Conservation (phyloP, 2,113 vertebrate species). For the Furnarius figulus region DNA sequence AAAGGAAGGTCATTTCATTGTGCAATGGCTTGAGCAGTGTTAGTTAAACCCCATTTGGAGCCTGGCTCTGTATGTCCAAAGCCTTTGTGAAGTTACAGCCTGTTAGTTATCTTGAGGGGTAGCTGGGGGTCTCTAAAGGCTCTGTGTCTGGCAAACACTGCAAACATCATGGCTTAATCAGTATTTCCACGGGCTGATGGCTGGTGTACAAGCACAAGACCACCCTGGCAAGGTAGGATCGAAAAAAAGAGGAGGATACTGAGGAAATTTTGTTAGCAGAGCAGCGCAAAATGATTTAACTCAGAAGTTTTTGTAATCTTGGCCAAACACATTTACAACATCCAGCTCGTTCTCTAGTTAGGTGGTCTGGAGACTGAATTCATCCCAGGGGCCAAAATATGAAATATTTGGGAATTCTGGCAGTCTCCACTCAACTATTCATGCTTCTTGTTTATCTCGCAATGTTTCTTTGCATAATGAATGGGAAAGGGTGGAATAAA, state of each 20-base stretch:
- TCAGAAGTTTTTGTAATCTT: constrained; percentile 21
- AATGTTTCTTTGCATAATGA: constrained; percentile 40
- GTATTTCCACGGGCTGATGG: not conserved
- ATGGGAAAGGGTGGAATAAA: constrained; percentile 37
- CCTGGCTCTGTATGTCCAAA: not conserved
- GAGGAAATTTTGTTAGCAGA: not conserved
- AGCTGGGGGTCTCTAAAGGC: not conserved
- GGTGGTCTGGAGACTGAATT: constrained; percentile 59
- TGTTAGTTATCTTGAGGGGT: rapidly evolving
- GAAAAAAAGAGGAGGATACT: not conserved
- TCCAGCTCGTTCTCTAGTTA: constrained; percentile 7
- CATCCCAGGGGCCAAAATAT: not conserved
- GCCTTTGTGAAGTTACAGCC: not conserved
- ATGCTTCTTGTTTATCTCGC: constrained; percentile 11
- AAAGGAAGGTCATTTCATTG: not conserved
- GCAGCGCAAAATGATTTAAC: not conserved
- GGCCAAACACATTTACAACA: constrained; percentile 2
- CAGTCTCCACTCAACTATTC: not conserved
- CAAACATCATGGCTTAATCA: not conserved
- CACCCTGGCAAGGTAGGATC: constrained; percentile 25
- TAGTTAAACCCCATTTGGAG: not conserved
- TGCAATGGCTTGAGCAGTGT: not conserved
- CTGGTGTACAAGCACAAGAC: not conserved
- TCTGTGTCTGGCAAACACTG: not conserved
- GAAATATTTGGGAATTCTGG: constrained; percentile 57